A percentile compares a stretch with the other conserved stretches of the same genome.
These are phyloP conservation scores for Thunnus albacares DNA, from an alignment of 2,797 vertebrate species.

Conservation along the genomic window DNA sequence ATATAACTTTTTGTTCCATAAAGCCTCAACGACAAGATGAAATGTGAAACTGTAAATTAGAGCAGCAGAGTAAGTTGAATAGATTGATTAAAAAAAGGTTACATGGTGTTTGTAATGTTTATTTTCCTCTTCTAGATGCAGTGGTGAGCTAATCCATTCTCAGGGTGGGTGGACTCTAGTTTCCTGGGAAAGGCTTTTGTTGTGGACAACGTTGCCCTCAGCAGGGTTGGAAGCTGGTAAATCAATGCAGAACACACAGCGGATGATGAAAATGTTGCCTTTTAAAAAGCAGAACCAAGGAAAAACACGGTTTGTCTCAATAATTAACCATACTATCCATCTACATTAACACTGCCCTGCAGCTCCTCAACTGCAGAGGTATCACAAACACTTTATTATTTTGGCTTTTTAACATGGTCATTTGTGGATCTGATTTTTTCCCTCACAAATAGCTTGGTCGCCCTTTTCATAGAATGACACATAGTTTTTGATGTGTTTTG, in stretches of 20 bases:
- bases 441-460: background rate
- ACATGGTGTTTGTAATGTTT: constrained; percentile 17
- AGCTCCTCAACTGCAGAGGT: background rate
- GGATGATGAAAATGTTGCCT: constrained; percentile 23
- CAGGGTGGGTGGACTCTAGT: constrained; percentile 5
- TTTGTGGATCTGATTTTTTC: background rate
- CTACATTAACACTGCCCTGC: background rate
- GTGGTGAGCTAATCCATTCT: constrained; percentile 20
- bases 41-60: constrained; percentile 21
- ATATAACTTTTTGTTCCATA: background rate
- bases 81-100: constrained; percentile 29
- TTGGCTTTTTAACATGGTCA: background rate
- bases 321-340: constrained; percentile 11
- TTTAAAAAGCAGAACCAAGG: background rate
- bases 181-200: constrained; percentile 18
- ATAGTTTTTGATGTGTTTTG: background rate
- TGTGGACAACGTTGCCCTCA: constrained; percentile 24
- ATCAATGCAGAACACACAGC: constrained; percentile 26
- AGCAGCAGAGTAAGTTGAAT: constrained; percentile 11
- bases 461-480: background rate
- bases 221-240: constrained; percentile 17
- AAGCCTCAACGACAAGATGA: constrained; percentile 16
- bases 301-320: constrained; percentile 5
- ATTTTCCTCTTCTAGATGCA: constrained; percentile 19
- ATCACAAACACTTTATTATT: background rate